These are phyloP conservation scores for Scelioninae gen. 1 DNA, from an alignment of 2,888 invertebrate genomes.

Conservation along the genomic window DNA sequence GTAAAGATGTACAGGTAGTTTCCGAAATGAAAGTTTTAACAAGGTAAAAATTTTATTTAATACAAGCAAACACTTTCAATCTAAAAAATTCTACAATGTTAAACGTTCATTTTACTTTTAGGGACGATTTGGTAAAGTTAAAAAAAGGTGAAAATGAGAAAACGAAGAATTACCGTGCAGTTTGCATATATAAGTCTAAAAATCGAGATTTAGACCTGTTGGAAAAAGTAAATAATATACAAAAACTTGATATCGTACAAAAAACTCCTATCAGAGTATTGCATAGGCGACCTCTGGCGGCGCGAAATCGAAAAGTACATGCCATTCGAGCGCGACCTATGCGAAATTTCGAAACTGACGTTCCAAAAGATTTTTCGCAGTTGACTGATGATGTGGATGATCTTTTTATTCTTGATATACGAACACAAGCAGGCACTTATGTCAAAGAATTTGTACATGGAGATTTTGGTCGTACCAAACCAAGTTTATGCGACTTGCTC, in stretches of 20 bases:
- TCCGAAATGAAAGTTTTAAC: conserved; percentile 88
- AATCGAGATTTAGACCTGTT: conserved; percentile 84
- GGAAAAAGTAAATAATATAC: conserved; percentile 85
- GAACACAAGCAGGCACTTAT: conserved; percentile 97
- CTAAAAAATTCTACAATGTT: neutral
- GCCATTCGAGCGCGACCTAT: conserved; percentile 86
- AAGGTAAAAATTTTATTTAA: conserved; percentile 82
- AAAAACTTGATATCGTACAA: conserved; percentile 88
- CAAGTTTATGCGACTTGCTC: conserved; percentile 90
- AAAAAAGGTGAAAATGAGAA: conserved; percentile 96
- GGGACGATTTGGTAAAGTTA: conserved; percentile 88
- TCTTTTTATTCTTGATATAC: conserved; percentile 88
- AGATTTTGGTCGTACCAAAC: conserved; percentile 95
- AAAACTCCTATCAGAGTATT: conserved; percentile 96
- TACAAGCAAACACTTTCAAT: neutral
- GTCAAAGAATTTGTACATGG: conserved; percentile 99
- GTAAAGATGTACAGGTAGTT: conserved; percentile 86
- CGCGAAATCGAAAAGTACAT: conserved; percentile 88
- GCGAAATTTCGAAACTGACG: conserved; percentile 68
- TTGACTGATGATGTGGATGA: conserved; percentile 72
- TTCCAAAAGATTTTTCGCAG: conserved; percentile 72
- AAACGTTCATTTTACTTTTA: conserved; percentile 77
- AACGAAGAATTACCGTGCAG: conserved; percentile 93
- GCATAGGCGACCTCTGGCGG: conserved; percentile 91
- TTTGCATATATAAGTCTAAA: conserved; percentile 87